These are phyloP conservation scores for Homarus americanus DNA, from an alignment of 1,140 invertebrate genomes.

Conservation along the genomic window DNA sequence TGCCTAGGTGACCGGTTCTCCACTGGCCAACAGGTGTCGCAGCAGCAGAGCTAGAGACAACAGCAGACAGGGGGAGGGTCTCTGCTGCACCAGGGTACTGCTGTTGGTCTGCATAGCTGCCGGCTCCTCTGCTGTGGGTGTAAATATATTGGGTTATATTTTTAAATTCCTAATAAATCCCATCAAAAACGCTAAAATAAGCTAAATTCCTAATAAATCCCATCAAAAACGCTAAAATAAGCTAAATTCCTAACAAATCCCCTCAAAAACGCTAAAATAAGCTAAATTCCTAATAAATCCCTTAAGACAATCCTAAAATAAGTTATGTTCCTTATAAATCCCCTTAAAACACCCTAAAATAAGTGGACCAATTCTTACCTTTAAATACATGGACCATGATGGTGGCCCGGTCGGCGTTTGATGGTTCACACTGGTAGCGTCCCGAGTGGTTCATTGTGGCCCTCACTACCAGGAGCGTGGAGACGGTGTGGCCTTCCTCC, in stretches of 20 bases:
- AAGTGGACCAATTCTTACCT: too few relatives aligned
- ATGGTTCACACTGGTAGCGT: conserved; percentile 47
- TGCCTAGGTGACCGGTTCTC: not conserved
- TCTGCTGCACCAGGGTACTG: not conserved
- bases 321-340: too few relatives aligned
- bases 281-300: too few relatives aligned
- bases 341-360: too few relatives aligned
- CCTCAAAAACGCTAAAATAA: too few relatives aligned
- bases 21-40: not conserved
- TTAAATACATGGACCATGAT: conserved; percentile 52
- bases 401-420: conserved; percentile 18
- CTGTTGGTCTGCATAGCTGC: conserved; percentile 57
- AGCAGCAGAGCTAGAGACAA: not conserved
- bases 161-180: too few relatives aligned
- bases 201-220: too few relatives aligned
- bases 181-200: too few relatives aligned
- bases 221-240: too few relatives aligned
- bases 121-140: conserved; percentile 38
- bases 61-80: not conserved
- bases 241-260: too few relatives aligned
- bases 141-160: too few relatives aligned
- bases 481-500: conserved; percentile 23
- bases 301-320: too few relatives aligned
- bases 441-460: conserved; percentile 44
- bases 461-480: conserved; percentile 30